Evolutionary conservation across 1,140 invertebrate species (phyloP), one percentile per base, ranked within the genome.

Genomic region (Mesaphorura yosii): DNA sequence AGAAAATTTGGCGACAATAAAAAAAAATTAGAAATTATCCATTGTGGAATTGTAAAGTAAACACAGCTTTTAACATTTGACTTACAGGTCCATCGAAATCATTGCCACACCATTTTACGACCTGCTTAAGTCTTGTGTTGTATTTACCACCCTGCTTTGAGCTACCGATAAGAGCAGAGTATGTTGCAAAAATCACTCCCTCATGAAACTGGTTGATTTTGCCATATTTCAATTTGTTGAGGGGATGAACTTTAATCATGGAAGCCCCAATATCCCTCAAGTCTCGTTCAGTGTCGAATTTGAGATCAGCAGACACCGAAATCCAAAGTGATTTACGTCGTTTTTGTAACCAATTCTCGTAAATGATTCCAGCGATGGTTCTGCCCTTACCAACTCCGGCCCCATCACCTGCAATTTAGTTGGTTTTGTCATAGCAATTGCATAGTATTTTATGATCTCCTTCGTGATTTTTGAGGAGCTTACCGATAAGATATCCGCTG

Each of bases 351-450:
- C 91, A 98, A 71, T 99, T 99, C 73, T 99, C 96, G 72, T 82
- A 95, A 62, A 99, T 98, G 31, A 98, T 87, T 34, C 94, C 94
- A 3, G 90, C 94, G 61, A 99, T 92, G 2, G 95, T 99, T 57
- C 96, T 78, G 38, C 96, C 96, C 74, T 99, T 99, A 38, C 96
- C 96, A 22, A 99, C 95, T 69, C 95, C 96, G 60, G 96, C 95
- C 58, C 96, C 96, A 73, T 99, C 95, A 63, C 91, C 89, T 84
- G 59, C 4, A 23, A 17, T 27, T 23, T 17, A 22, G n/a, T n/a
- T n/a, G n/a, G n/a, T n/a, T n/a, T n/a, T n/a, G n/a, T n/a, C n/a
- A n/a, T n/a, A n/a, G n/a, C n/a, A n/a, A n/a, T n/a, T n/a, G n/a
- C n/a, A n/a, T n/a, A n/a, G n/a, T n/a, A n/a, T n/a, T n/a, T n/a